Conservation (phyloP, 1,140 invertebrate genomes). For the Rhizoglyphus robini region DNA sequence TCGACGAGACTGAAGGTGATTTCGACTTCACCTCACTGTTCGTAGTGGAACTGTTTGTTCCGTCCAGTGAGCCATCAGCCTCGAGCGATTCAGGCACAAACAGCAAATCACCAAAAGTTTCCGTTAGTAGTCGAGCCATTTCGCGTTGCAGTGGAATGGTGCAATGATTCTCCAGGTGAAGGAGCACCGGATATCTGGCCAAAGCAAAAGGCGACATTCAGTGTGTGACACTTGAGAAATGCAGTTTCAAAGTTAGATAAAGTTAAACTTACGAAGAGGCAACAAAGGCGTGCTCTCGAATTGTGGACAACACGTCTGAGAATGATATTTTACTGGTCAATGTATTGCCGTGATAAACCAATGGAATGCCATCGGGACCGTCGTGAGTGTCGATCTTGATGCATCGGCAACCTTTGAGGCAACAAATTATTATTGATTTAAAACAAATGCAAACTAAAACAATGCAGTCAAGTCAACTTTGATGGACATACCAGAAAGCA, state of each 20-base stretch:
- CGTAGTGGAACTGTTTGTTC: neutral
- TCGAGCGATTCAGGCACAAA: constrained; percentile 27
- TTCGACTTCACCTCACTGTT: neutral
- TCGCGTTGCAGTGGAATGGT: constrained; percentile 31
- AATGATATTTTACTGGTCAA: constrained; percentile 44
- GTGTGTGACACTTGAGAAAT: neutral
- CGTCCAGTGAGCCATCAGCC: constrained; percentile 4
- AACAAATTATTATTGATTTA: neutral
- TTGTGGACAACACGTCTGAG: constrained; percentile 40
- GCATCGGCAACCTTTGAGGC: constrained; percentile 5
- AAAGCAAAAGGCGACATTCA: constrained; percentile 2
- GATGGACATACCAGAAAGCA: constrained; percentile 32
- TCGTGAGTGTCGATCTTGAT: constrained; percentile 47
- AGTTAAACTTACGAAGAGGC: constrained; percentile 32
- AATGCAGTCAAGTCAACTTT: neutral
- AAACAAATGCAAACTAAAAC: no score
- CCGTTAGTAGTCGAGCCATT: constrained; percentile 29
- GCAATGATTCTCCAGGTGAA: constrained; percentile 38
- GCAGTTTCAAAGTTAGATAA: neutral
- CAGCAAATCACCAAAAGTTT: constrained; percentile 29
- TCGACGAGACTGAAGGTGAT: neutral
- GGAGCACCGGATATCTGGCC: constrained; percentile 34
- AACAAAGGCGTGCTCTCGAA: constrained; percentile 44
- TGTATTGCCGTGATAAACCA: constrained; percentile 44
- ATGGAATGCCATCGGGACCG: constrained; percentile 33